These are phyloP conservation scores for Orthosia incerta DNA, from an alignment of 2,888 invertebrate species.

Conservation along the genomic window DNA sequence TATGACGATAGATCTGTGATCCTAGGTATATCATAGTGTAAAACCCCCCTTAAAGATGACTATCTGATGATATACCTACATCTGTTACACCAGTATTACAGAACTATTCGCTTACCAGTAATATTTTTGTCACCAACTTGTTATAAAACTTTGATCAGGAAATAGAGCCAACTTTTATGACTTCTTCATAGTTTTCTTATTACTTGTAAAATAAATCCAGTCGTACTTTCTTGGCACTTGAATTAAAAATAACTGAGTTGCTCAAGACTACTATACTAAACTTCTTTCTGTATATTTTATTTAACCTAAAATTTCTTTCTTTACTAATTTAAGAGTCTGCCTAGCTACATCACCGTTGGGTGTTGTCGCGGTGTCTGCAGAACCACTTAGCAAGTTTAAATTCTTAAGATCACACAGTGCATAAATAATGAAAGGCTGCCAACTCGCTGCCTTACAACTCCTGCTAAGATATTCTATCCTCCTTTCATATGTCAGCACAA, in stretches of 20 bases:
- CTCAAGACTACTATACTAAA: conserved; percentile 6
- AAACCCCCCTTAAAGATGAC: too few species aligned
- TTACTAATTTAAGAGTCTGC: conserved; percentile 30
- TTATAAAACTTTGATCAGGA: conserved; percentile 3
- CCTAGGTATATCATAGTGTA: too few species aligned
- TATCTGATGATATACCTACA: too few species aligned
- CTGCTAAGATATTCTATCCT: conserved; percentile 43
- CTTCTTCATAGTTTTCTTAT: conserved; percentile 33
- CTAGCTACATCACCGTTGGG: conserved; percentile 15
- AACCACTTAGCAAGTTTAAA: conserved; percentile 62
- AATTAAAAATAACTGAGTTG: conserved; percentile 31
- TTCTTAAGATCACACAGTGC: conserved; percentile 60
- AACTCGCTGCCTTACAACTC: conserved; percentile 41
- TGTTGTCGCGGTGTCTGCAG: conserved; percentile 37
- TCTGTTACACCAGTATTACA: too few species aligned
- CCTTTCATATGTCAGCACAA: conserved; percentile 42
- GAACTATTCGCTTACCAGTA: neutral
- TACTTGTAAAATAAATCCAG: conserved; percentile 36
- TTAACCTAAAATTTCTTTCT: conserved; percentile 14
- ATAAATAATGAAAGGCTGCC: conserved; percentile 54
- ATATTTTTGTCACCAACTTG: conserved; percentile 23
- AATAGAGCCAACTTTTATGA: conserved; percentile 31
- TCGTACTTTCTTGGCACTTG: conserved; percentile 23
- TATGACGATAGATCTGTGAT: too few species aligned
- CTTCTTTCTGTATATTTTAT: conserved; percentile 21